These are phyloP conservation scores for Tineola bisselliella DNA, from an alignment of 2,888 invertebrate species.

Conservation along the genomic window DNA sequence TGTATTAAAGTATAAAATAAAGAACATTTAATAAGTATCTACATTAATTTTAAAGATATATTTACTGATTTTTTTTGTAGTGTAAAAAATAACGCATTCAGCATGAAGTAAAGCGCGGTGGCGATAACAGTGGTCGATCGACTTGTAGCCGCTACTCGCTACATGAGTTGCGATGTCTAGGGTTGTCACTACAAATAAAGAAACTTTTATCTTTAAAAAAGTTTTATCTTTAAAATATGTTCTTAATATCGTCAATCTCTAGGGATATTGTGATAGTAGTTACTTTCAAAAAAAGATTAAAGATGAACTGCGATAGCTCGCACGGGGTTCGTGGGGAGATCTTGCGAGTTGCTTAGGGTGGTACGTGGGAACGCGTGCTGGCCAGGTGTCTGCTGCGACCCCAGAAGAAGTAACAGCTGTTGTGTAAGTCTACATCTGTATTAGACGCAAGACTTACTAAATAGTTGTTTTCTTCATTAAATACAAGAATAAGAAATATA, in stretches of 20 bases:
- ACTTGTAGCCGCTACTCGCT: not conserved
- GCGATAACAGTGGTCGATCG: conserved; percentile 10
- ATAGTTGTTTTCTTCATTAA: not conserved
- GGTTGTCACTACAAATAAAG: not conserved
- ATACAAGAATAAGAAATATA: too few relatives aligned
- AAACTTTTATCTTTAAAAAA: not conserved
- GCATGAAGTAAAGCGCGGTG: conserved; percentile 4
- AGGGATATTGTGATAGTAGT: not conserved
- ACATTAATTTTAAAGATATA: too few relatives aligned
- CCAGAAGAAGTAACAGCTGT: conserved; percentile 7
- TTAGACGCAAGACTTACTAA: not conserved
- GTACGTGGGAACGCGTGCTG: conserved; percentile 57
- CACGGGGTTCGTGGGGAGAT: conserved; percentile 8
- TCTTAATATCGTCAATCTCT: too few relatives aligned
- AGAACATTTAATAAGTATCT: too few relatives aligned
- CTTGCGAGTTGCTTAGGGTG: conserved; percentile 26
- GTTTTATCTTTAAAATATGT: too few relatives aligned
- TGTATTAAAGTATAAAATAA: too few relatives aligned
- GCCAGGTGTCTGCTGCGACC: conserved; percentile 37
- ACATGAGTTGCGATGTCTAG: not conserved
- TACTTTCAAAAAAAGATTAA: not conserved
- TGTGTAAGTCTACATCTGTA: too few relatives aligned
- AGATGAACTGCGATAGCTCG: conserved; percentile 14
- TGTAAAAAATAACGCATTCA: not conserved
- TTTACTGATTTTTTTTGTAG: too few relatives aligned